phyloP scores from a whole-genome alignment of 1,140 invertebrate species.

The Drosophila kikkawai region DNA sequence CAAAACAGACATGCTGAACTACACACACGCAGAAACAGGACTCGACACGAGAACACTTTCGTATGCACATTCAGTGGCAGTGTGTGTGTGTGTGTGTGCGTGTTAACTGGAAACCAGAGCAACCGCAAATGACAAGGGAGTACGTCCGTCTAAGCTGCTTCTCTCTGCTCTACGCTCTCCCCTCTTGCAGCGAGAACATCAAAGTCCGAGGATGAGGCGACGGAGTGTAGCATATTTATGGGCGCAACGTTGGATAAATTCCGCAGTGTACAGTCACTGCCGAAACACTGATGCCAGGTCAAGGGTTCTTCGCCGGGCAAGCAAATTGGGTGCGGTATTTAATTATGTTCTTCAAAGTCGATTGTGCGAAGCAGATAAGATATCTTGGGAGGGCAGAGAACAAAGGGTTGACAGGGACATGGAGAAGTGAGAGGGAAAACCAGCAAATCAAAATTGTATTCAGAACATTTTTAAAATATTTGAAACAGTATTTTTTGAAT shows the following conservation, averaged over 20 bases:
- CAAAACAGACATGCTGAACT: slow-evolving; percentile 69
- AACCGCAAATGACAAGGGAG: slow-evolving; percentile 78
- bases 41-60: slow-evolving; percentile 48
- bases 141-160: slow-evolving; percentile 64
- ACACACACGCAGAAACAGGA: slow-evolving; percentile 27
- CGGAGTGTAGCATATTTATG: slow-evolving; percentile 80
- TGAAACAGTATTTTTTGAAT: background rate
- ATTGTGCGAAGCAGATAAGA: background rate
- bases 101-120: slow-evolving; percentile 75
- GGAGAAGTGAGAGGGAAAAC: background rate
- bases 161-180: background rate
- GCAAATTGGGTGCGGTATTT: slow-evolving; percentile 15
- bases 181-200: slow-evolving; percentile 63
- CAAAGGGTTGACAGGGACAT: background rate
- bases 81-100: slow-evolving; percentile 23
- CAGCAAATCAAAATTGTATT: background rate
- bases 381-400: background rate
- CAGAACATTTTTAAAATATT: background rate
- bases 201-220: slow-evolving; percentile 44
- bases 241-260: slow-evolving; percentile 46
- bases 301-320: background rate
- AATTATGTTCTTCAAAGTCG: slow-evolving; percentile 23
- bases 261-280: slow-evolving; percentile 30
- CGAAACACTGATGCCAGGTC: slow-evolving; percentile 16
- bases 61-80: slow-evolving; percentile 50